These are phyloP conservation scores for Myotis yumanensis DNA, from an alignment of 2,113 vertebrate genomes.

Conservation along the genomic window DNA sequence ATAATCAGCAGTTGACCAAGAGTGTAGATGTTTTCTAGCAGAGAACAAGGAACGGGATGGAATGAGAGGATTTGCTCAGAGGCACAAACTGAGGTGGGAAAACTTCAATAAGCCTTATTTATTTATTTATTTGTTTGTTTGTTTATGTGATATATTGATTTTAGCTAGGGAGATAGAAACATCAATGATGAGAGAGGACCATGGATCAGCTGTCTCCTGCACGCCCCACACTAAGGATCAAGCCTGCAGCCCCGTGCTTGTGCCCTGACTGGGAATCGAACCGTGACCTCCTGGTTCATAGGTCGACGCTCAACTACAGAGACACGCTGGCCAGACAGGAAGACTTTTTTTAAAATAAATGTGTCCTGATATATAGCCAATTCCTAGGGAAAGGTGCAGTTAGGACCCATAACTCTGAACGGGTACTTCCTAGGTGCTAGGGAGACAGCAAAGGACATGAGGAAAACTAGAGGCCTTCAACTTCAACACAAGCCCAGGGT, in stretches of 20 bases:
- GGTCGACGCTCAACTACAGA: no score
- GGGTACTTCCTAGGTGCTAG: neutral
- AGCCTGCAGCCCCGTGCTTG: no score
- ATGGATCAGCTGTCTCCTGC: no score
- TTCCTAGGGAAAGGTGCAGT: neutral
- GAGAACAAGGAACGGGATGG: neutral
- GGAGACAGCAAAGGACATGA: neutral
- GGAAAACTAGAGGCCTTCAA: neutral
- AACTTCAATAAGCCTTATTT: neutral
- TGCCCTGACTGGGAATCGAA: no score
- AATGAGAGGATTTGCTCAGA: neutral
- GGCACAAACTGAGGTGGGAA: neutral
- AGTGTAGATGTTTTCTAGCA: conserved; percentile 30
- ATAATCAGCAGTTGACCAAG: neutral
- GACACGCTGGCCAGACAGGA: no score
- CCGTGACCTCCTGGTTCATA: no score
- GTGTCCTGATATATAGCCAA: neutral
- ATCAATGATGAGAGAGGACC: no score
- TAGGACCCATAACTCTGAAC: neutral
- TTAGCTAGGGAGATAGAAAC: no score
- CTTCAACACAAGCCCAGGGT: neutral
- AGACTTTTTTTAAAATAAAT: neutral
- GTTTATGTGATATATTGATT: no score
- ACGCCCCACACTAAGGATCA: no score
- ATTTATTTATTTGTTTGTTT: neutral